phyloP scores from a whole-genome alignment of 2,888 invertebrate genomes.

The Clistopyga incitator region DNA sequence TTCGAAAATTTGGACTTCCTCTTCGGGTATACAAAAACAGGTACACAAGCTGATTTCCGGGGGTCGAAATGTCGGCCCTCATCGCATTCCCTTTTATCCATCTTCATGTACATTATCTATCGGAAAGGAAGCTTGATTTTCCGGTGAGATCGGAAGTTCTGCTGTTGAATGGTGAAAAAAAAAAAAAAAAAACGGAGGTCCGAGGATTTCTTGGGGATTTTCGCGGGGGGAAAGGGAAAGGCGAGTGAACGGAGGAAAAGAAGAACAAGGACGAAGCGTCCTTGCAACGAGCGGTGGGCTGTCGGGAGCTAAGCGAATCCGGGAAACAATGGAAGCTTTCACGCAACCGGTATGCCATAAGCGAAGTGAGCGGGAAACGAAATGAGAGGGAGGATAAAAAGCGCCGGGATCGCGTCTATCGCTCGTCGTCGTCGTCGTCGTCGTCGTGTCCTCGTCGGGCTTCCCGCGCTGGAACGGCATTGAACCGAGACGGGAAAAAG shows the following conservation, averaged over 20 bases:
- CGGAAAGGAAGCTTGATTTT: conserved; percentile 51
- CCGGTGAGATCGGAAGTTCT: conserved; percentile 49
- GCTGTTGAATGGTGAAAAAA: conserved; percentile 26
- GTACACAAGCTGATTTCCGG: neutral
- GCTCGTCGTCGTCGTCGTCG: conserved; percentile 62
- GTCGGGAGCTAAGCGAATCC: conserved; percentile 63
- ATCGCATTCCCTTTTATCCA: neutral
- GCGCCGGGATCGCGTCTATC: conserved; percentile 65
- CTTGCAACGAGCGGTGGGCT: conserved; percentile 32
- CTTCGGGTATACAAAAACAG: neutral
- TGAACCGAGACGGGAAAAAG: conserved; percentile 74
- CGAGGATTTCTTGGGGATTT: conserved; percentile 30
- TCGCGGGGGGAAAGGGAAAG: conserved; percentile 19
- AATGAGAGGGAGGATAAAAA: conserved; percentile 60
- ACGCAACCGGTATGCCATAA: conserved; percentile 66
- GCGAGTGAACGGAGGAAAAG: conserved; percentile 27
- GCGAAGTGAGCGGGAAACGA: conserved; percentile 49
- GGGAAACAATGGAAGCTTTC: conserved; percentile 70
- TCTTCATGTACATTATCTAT: conserved; percentile 4
- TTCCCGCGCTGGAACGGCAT: conserved; percentile 69
- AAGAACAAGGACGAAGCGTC: conserved; percentile 34
- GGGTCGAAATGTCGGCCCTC: neutral
- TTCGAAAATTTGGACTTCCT: conserved; percentile 19
- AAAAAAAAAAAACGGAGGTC: too few relatives aligned
- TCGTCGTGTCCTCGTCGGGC: conserved; percentile 41